Base-by-base conservation (phyloP, 2,797 vertebrate species). In the Aratinga solstitialis region DNA sequence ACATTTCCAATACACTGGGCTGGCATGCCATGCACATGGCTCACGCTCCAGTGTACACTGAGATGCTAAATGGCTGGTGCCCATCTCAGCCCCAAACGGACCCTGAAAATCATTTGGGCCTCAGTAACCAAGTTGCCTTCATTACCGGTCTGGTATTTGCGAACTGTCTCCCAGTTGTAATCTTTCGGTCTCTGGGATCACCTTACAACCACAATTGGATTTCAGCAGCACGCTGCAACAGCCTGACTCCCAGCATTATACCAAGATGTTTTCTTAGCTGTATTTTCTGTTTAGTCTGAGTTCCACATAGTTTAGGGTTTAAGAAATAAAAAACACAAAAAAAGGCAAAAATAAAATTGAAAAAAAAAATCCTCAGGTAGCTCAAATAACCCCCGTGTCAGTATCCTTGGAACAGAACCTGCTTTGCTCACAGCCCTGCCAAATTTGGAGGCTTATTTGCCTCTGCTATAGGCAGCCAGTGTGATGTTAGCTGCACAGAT, bases 221-320 rank as follows among this genome's bases (percentile, higher is more conserved):
- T 95, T 91, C 84, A 80, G 61, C 23, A 68, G 23, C 59, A 16
- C 2, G 2, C 76, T 89, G 87, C 72, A 80, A 34, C 66, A 68
- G 68, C 5, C 74, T 75, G 80, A 86, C 67, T 94, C 78, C 54
- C 69, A 42, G 65, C 22, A 3, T 84, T 76, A n/a, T 68, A 71
- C 30, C 17, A 10, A 86, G 68, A 93, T 93, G 61, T 93, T 93
- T 93, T 91, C 84, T 93, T 93, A 94, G 90, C 90, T 94, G 94
- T 79, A 69, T 89, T 84, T 94, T 94, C 76, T 93, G 77, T 93
- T 94, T 93, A 87, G 95, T 87, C 88, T 91, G 88, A 87, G 56
- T 69, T 73, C 74, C 62, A 80, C 90, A 77, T 17, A 84, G 77
- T 84, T 89, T 42, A 69, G 54, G 36, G 45, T 61, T 89, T 75